A percentile compares a stretch with the other conserved stretches of the same genome.
Conservation (phyloP, 2,797 vertebrate species). For the Chelonia mydas region DNA sequence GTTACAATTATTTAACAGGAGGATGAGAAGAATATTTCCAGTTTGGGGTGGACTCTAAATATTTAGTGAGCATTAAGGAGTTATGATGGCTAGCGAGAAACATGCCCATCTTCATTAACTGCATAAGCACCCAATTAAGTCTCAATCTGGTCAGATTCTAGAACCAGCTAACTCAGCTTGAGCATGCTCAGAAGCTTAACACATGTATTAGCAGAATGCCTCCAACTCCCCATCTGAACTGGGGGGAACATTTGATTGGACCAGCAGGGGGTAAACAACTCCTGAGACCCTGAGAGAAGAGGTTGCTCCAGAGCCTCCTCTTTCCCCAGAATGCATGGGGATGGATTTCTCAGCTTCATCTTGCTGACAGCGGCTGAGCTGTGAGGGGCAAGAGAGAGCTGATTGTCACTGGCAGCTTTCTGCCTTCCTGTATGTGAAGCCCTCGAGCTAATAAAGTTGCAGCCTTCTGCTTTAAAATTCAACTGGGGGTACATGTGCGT, state of each 20-base stretch:
- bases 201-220: fast-evolving
- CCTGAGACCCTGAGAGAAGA: not conserved
- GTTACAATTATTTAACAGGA: not conserved
- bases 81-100: not conserved
- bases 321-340: not conserved
- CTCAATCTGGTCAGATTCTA: not conserved
- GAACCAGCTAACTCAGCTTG: not conserved
- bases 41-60: not conserved
- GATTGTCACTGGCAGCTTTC: fast-evolving
- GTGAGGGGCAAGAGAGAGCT: not conserved
- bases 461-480: not conserved
- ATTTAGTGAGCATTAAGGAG: not conserved
- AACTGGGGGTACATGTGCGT: not conserved
- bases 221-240: not conserved
- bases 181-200: not conserved
- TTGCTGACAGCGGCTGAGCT: not conserved
- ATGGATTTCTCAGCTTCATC: fast-evolving
- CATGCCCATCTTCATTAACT: not conserved
- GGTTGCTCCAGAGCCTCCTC: not conserved
- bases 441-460: not conserved
- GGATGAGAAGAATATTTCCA: too few relatives aligned
- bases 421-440: not conserved
- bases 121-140: not conserved
- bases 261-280: not conserved
- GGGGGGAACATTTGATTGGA: not conserved